A percentile compares a stretch with the other conserved stretches of the same genome.
Evolutionary conservation across 2,797 vertebrate species (phyloP).

Genomic region (Ceyx erithaca): DNA sequence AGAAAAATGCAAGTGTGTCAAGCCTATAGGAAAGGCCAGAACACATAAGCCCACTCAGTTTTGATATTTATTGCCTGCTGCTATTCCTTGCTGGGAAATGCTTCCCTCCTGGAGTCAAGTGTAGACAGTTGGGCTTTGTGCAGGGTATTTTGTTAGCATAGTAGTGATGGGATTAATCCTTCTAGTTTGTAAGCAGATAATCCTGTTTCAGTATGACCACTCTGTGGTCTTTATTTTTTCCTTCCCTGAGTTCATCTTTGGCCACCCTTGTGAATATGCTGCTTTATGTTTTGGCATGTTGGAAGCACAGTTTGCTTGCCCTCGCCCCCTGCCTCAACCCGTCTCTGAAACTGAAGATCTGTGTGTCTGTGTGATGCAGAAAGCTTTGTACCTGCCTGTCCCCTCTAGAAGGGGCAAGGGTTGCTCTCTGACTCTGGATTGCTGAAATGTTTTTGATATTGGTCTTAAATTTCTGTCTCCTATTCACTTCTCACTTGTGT

Average conservation of each 20-base stretch:
- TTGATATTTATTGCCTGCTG: background rate
- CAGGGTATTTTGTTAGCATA: background rate
- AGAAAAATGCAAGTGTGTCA: background rate
- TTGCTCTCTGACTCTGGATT: background rate
- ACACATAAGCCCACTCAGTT: background rate
- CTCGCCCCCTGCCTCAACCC: fast-evolving
- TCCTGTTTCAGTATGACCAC: background rate
- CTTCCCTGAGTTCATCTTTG: background rate
- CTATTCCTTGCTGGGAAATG: background rate
- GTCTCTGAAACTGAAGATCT: background rate
- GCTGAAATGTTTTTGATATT: background rate
- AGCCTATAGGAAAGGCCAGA: background rate
- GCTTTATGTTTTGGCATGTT: background rate
- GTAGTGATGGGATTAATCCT: background rate
- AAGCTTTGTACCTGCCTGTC: background rate
- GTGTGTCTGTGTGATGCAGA: fast-evolving
- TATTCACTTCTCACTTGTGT: background rate
- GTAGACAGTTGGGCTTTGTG: background rate
- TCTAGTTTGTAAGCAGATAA: background rate
- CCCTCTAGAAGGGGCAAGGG: background rate
- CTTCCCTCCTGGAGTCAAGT: background rate
- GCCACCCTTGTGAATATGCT: background rate
- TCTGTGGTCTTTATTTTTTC: background rate
- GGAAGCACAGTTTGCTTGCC: fast-evolving
- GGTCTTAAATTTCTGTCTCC: background rate